phyloP scores from a whole-genome alignment of 2,888 invertebrate genomes.

The Drosophila ezoana region DNA sequence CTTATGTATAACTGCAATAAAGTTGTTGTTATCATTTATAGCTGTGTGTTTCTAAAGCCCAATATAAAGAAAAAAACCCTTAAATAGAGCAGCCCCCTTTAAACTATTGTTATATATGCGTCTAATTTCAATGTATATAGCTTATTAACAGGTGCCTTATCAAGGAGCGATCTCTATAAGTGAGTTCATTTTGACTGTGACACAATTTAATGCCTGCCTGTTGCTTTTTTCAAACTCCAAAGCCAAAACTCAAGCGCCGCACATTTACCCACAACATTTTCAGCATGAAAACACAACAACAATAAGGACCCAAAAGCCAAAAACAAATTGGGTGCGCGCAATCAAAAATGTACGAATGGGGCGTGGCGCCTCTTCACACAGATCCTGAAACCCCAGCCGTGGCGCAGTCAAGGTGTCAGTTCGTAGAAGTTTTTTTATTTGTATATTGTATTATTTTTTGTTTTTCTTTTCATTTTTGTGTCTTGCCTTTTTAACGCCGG shows the following conservation, averaged over 20 bases:
- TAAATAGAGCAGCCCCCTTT: too few relatives aligned
- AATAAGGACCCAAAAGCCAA: constrained; percentile 35
- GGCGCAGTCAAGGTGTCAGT: constrained; percentile 50
- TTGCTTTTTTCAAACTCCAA: constrained; percentile 30
- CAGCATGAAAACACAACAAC: constrained; percentile 28
- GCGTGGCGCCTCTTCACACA: constrained; percentile 27
- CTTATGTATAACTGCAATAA: too few relatives aligned
- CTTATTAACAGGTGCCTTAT: too few relatives aligned
- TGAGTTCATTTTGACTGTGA: background rate
- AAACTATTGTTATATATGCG: too few relatives aligned
- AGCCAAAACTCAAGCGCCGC: background rate
- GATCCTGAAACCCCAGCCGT: background rate
- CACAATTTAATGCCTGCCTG: constrained; percentile 35
- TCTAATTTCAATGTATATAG: too few relatives aligned
- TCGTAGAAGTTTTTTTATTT: constrained; percentile 45
- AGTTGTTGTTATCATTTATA: too few relatives aligned
- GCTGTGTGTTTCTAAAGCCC: too few relatives aligned
- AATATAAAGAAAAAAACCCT: too few relatives aligned
- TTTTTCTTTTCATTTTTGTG: constrained; percentile 22
- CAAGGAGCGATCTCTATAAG: too few relatives aligned
- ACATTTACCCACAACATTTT: constrained; percentile 31
- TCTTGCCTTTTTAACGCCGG: constrained; percentile 62
- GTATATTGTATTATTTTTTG: constrained; percentile 30
- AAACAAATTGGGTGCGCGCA: constrained; percentile 56
- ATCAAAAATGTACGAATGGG: constrained; percentile 40